These are phyloP conservation scores for Steinernema feltiae DNA, from an alignment of 1,140 invertebrate species.

Conservation along the genomic window DNA sequence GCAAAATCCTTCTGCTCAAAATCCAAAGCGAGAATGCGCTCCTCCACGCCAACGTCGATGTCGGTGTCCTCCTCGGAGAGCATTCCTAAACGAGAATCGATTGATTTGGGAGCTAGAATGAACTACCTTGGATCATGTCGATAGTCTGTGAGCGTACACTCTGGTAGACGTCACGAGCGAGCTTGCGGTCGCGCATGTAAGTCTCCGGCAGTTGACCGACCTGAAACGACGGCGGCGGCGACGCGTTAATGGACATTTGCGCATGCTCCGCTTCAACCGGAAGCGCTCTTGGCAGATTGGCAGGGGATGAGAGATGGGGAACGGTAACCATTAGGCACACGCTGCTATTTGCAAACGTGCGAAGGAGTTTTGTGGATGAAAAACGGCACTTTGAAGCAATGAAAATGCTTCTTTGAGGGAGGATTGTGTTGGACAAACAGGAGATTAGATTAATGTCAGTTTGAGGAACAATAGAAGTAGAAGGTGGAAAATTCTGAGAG, in stretches of 20 bases:
- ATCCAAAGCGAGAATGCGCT: conserved; percentile 38
- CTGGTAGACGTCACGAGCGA: neutral
- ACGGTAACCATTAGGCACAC: too few relatives aligned
- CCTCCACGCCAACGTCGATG: conserved; percentile 41
- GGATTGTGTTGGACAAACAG: too few relatives aligned
- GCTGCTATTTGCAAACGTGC: too few relatives aligned
- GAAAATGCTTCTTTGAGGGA: too few relatives aligned
- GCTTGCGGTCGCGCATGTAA: conserved; percentile 3
- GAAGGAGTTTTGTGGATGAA: too few relatives aligned
- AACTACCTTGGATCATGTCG: conserved; percentile 22
- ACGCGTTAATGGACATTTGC: neutral
- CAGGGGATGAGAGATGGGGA: too few relatives aligned
- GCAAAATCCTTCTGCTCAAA: conserved; percentile 42
- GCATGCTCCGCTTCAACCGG: neutral
- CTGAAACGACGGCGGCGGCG: neutral
- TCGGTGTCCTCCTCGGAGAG: conserved; percentile 33
- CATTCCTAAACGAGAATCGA: neutral
- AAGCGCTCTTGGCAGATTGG: neutral
- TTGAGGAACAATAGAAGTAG: too few relatives aligned
- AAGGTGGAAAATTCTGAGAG: too few relatives aligned
- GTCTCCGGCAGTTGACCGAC: neutral
- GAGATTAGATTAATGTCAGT: too few relatives aligned
- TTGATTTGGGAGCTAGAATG: neutral
- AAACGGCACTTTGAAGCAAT: too few relatives aligned
- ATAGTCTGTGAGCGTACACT: conserved; percentile 9